Percentiles rank a stretch among this genome's conserved stretches.
Conservation (phyloP, 2,113 vertebrate species). For the Octodon degus region DNA sequence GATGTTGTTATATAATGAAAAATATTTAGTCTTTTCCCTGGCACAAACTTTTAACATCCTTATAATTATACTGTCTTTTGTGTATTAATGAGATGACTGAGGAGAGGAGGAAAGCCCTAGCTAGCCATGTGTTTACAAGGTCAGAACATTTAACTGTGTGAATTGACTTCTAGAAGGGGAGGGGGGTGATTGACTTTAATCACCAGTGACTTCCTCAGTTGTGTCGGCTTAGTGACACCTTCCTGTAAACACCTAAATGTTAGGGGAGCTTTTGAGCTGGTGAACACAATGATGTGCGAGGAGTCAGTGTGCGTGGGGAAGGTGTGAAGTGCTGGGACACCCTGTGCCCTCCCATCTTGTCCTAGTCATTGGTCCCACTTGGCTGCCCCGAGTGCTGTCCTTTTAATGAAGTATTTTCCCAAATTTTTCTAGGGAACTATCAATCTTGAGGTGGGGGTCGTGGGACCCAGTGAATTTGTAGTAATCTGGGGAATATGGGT, state of each 20-base stretch:
- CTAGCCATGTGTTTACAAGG: not conserved
- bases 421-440: not conserved
- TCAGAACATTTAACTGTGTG: not conserved
- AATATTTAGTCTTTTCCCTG: not conserved
- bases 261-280: not conserved
- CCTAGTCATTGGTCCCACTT: not conserved
- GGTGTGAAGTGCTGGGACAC: no score
- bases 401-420: not conserved
- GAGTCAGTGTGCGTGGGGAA: not conserved
- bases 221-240: not conserved
- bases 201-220: not conserved
- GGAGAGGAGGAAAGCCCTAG: not conserved
- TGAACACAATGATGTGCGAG: not conserved
- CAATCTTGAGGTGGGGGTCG: not conserved
- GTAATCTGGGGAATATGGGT: not conserved
- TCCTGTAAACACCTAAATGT: not conserved
- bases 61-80: not conserved
- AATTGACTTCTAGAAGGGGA: not conserved
- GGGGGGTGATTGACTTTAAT: not conserved
- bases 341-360: not conserved
- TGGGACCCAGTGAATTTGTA: not conserved
- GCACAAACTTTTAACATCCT: not conserved
- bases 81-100: not conserved
- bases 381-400: not conserved
- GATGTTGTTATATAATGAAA: conserved; percentile 45